Evolutionary conservation across 2,797 vertebrate genomes (phyloP), one percentile per base, ranked within the genome.

Genomic region (Coregonus suidteri): DNA sequence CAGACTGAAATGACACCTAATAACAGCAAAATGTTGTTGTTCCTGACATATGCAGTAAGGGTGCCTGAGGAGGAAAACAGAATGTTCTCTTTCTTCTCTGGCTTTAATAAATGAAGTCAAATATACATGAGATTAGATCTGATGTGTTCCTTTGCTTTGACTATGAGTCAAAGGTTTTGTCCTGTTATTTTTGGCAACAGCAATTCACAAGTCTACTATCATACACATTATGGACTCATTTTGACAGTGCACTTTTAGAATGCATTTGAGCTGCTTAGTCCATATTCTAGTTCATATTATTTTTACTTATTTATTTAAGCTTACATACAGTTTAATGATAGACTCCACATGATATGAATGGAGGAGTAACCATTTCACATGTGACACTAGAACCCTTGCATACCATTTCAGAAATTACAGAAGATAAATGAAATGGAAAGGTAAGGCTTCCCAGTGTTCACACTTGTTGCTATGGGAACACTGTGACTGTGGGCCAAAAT

Each of bases 1-100:
- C 25, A 82, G 75, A 73, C 73, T 81, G 52, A 80, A 78, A 34
- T 34, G 31, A 34, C 31, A 34, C 31, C 3, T 34, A 34, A 34
- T 34, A 34, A 34, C 31, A 34, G 31, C 31, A 34, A 34, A 34
- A 34, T 2, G 3, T 34, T 34, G 31, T 3, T 34, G 31, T 34
- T 34, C 31, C 31, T 34, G 31, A 34, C 31, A 34, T 2, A 34
- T 34, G 31, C 4, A 2, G 31, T 6, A 35, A 13, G 59, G 20
- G 20, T 5, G 15, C 47, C 51, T 6, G 20, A 6, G 68, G 37
- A 65, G 11, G 62, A 51, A 70, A 35, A 16, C 41, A 6, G 13
- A 30, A 15, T 20, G 25, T 15, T 53, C 14, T 66, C 4, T n/a
- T 59, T n/a, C 56, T 59, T n/a, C 18, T 56, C 35, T n/a, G 18